phyloP scores from a whole-genome alignment of 2,113 vertebrate genomes.

The Mesitornis unicolor region DNA sequence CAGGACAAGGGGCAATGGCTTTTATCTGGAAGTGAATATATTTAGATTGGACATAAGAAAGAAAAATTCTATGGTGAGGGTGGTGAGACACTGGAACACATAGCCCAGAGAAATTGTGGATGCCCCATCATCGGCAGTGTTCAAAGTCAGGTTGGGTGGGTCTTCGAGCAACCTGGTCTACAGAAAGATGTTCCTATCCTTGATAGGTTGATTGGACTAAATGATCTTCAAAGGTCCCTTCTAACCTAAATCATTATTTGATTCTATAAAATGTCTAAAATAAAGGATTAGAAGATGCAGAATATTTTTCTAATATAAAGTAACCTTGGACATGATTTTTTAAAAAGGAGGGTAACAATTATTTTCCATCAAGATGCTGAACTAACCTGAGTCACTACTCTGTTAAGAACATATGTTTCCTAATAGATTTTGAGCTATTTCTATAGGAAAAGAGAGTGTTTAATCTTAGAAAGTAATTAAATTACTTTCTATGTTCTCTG shows the following conservation, averaged over 20 bases:
- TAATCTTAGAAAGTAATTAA: not conserved
- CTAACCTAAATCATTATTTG: not conserved
- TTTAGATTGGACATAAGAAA: not conserved
- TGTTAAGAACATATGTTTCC: not conserved
- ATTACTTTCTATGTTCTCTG: not conserved
- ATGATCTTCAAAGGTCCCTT: not conserved
- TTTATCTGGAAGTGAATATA: not conserved
- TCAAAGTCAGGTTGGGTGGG: not conserved
- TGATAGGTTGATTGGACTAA: not conserved
- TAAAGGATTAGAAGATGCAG: not conserved
- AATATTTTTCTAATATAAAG: not conserved
- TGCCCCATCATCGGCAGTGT: rapidly evolving
- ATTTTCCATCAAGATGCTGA: not conserved
- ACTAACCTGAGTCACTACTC: not conserved
- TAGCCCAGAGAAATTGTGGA: not conserved
- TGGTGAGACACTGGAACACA: not conserved
- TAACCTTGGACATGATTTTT: rapidly evolving
- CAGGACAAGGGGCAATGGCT: rapidly evolving
- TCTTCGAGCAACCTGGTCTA: not conserved
- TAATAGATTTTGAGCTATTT: not conserved
- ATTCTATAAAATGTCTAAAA: not conserved
- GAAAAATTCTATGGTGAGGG: not conserved
- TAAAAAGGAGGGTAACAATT: rapidly evolving
- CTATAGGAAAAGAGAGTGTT: not conserved
- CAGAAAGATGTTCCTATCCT: rapidly evolving